A percentile compares a stretch with the other conserved stretches of the same genome.
phyloP scores from a whole-genome alignment of 2,113 vertebrate genomes.

The Odontesthes bonariensis region DNA sequence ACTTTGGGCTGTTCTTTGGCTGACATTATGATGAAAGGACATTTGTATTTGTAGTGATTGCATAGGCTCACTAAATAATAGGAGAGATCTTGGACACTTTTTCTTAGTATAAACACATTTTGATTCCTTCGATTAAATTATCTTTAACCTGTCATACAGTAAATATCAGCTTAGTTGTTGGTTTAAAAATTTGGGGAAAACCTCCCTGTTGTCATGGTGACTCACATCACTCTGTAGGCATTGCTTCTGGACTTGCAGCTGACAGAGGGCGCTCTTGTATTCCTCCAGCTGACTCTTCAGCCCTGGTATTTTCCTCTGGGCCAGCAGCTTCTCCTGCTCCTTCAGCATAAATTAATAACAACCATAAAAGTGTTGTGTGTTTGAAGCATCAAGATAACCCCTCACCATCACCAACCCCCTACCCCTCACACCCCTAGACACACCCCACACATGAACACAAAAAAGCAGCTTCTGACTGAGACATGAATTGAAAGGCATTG shows the following conservation, averaged over 20 bases:
- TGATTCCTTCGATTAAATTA: background rate
- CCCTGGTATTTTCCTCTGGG: slow-evolving; percentile 84
- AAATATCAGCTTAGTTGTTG: background rate
- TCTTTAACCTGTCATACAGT: background rate
- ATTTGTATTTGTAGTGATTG: too few relatives aligned
- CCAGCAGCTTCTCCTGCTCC: slow-evolving; percentile 89
- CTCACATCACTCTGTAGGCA: slow-evolving; percentile 91
- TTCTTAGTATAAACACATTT: background rate
- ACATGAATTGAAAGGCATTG: too few relatives aligned
- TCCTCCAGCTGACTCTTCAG: slow-evolving; percentile 91
- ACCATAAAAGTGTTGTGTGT: background rate
- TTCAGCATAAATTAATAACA: slow-evolving; percentile 40
- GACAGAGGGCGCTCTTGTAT: slow-evolving; percentile 88
- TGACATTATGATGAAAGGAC: too few relatives aligned
- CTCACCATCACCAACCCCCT: background rate
- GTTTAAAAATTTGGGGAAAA: background rate
- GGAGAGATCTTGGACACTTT: background rate
- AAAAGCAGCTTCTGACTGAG: too few relatives aligned
- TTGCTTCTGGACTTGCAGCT: slow-evolving; percentile 89
- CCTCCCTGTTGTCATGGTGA: slow-evolving; percentile 52
- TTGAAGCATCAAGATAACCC: background rate
- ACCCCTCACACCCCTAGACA: background rate
- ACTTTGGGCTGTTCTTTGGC: too few relatives aligned
- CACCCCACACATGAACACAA: too few relatives aligned
- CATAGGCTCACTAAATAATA: too few relatives aligned